Evolutionary conservation across 2,797 vertebrate species (phyloP), one percentile per base, ranked within the genome.

Genomic region (Rhinella marina): DNA sequence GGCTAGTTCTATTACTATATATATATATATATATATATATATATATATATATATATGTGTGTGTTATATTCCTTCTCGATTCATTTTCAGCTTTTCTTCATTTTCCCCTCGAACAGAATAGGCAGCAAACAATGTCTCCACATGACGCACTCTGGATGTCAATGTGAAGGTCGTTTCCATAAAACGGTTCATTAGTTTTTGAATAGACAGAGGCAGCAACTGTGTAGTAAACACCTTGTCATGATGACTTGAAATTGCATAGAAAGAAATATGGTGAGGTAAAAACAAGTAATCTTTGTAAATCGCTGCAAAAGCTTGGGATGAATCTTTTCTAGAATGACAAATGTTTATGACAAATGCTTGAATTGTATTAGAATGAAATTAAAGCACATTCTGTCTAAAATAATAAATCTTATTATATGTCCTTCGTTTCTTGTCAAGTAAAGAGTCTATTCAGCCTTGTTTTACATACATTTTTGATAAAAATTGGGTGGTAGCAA

Each of bases 151-250:
- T 62, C 19, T 86, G 25, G 64, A 81, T 86, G 85, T 25, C 52
- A 50, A 29, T 61, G 29, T 73, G 78, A 86, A 81, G 29, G 77
- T 56, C 23, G 41, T 73, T 81, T 61, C 54, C 41, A 61, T 86
- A 86, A 81, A 72, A 86, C 52, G 59, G 52, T 68, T 73, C 79
- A 72, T 72, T 72, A 17, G 17, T 27, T 86, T 81, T 73, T 81
- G 27, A n/a, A 86, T 54, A 62, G 61, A 64, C 23, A 66, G 32
- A 81, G 48, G 75, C 73, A 78, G 76, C 61, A 54, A 41, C 85
- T 70, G 19, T 29, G 19, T 54, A 86, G 29, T 21, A 57, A 73
- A 73, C 54, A 56, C 7, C 4, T 85, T 85, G 32, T 83, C 11
- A 29, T 76, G 56, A 85, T 27, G 21, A 11, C 59, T 78, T 14